Evolutionary conservation across 2,113 vertebrate species (phyloP), one percentile per base, ranked within the genome.

Genomic region (Leucoraja erinaceus): DNA sequence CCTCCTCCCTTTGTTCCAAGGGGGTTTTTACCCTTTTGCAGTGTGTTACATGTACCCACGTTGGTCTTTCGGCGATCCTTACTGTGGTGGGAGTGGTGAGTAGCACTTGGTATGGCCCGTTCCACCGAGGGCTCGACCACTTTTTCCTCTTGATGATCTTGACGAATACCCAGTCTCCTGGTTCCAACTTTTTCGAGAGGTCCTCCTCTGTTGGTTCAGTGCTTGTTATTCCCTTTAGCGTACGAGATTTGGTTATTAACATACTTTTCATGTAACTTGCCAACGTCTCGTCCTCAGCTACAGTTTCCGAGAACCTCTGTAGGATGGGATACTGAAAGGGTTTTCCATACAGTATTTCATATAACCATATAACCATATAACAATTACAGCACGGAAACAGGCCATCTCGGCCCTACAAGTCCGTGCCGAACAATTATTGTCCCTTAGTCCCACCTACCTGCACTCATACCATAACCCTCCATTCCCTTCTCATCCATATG

Each of bases 31-130:
- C 31, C 75, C 28, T 77, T 47, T 90, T 93, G 18, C 86, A 93
- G 56, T 93, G 93, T 3, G 66, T 33, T 28, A 92, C 22, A 31
- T 93, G 93, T 10, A 92, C 63, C 93, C 93, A 93, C 11, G 33
- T 70, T 3, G 6, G 10, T 1, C 84, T 25, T 92, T 78, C 86
- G 10, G 88, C 90, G 7, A 93, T 38, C 33, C 54, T 10, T n/a
- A 93, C 88, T 22, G 93, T 74, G 3, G 66, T 74, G 28, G 63
- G 56, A 7, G 86, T 93, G 4, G 56, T 56, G 93, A 47, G 38
- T 47, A 47, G 38, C 38, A 47, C 38, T 47, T 47, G 38, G 38
- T 47, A 47, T 47, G 38, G 93, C 2, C 72, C 84, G 18, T 22
- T 31, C 93, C 93, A 93, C 38, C 72, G 7, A 1, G 93, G 93